These are phyloP conservation scores for Oxytorus armatus DNA, from an alignment of 2,888 invertebrate species.

Conservation along the genomic window DNA sequence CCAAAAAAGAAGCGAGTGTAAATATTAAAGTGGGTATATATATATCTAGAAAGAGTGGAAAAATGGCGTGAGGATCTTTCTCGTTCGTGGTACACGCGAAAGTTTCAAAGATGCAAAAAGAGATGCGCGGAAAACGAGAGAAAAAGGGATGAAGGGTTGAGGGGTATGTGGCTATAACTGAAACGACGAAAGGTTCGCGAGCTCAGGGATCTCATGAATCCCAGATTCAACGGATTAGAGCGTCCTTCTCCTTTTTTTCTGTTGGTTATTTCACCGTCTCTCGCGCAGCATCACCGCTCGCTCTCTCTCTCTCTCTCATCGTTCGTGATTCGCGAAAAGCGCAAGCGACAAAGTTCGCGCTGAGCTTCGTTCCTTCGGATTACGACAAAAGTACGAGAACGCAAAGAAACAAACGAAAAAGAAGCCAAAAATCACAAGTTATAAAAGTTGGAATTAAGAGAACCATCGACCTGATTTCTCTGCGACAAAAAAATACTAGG, in stretches of 20 bases:
- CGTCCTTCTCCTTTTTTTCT: conserved; percentile 24
- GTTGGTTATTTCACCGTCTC: conserved; percentile 8
- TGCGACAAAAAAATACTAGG: background rate
- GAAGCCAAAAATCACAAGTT: conserved; percentile 49
- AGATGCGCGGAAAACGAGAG: conserved; percentile 65
- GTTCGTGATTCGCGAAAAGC: conserved; percentile 72
- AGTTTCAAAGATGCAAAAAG: conserved; percentile 7
- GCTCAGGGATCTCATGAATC: conserved; percentile 80
- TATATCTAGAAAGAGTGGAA: conserved; percentile 72
- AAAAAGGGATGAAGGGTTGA: conserved; percentile 32
- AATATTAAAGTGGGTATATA: conserved; percentile 82
- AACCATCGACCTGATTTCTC: conserved; percentile 8
- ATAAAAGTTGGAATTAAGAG: conserved; percentile 75
- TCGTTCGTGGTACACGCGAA: background rate
- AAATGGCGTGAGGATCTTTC: conserved; percentile 57
- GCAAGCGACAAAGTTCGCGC: conserved; percentile 62
- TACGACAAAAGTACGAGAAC: conserved; percentile 74
- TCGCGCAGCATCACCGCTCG: conserved; percentile 68
- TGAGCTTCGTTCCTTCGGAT: conserved; percentile 70
- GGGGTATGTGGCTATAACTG: conserved; percentile 50
- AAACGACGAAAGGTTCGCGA: conserved; percentile 56
- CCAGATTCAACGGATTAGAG: conserved; percentile 82
- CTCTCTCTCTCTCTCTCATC: background rate
- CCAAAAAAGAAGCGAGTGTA: conserved; percentile 73
- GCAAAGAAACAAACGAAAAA: conserved; percentile 48